Evolutionary conservation across 2,797 vertebrate genomes (phyloP).

Genomic region (Danio jaintianensis): DNA sequence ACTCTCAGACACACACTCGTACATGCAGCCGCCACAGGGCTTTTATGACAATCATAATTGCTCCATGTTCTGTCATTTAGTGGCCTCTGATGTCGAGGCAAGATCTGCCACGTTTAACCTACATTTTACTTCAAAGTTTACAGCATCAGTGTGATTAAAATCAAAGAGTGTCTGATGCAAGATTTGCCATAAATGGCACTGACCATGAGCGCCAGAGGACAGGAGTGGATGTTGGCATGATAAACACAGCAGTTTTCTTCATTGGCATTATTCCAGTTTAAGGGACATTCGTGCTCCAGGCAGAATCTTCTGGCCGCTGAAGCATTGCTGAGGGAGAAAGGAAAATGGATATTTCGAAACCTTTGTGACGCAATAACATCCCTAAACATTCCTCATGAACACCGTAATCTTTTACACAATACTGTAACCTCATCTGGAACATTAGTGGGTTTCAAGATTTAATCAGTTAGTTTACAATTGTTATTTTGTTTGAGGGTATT

Average conservation of each 20-base stretch:
- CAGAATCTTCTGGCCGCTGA: conserved; percentile 81
- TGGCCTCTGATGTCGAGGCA: conserved; percentile 2
- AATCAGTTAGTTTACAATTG: no score
- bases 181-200: conserved; percentile 65
- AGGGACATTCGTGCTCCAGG: conserved; percentile 80
- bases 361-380: no score
- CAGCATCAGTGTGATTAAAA: neutral
- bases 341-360: no score
- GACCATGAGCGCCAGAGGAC: conserved; percentile 82
- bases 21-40: no score
- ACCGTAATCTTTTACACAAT: no score
- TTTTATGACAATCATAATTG: neutral
- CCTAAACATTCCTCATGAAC: no score
- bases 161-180: neutral
- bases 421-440: no score
- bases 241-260: conserved; percentile 86
- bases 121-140: neutral
- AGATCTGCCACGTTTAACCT: neutral
- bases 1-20: neutral
- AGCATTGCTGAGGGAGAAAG: neutral
- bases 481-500: no score
- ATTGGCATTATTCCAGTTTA: conserved; percentile 85
- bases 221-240: conserved; percentile 88
- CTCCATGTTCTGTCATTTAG: neutral
- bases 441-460: no score